Base-by-base conservation (phyloP, 2,113 vertebrate species). In the Oncorhynchus clarkii region DNA sequence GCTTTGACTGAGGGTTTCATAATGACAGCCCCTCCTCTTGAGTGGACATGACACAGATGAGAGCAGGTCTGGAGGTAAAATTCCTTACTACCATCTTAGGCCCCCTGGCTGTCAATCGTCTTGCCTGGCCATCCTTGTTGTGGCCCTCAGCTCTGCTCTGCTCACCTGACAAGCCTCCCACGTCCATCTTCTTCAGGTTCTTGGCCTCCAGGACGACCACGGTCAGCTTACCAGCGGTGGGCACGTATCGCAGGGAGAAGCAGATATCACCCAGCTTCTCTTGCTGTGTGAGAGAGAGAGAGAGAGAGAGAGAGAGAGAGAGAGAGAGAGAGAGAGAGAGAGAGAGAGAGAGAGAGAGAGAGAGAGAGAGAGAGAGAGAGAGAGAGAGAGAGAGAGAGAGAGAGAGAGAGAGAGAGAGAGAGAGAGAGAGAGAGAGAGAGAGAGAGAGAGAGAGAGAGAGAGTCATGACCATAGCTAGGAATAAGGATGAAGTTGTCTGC, bases 151-250 rank as follows among this genome's bases (percentile, higher is more conserved):
- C 9, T 49, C 12, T 14, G 16, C 20, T n/a, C 39, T 22, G 84
- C 90, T 84, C 92, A 99, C 97, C 97, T 92, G 97, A 99, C 88
- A 99, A 92, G 72, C 97, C 97, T 78, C 97, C 97, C 1, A 99
- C 97, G 31, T 99, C 97, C 97, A 99, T 99, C 91, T 98, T 99
- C 93, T 99, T 98, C 92, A 99, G 94, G 92, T 99, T 99, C 89
- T 99, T 99, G 26, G 98, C 98, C 90, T 99, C 98, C 69, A 99
- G 94, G 81, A 99, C 91, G 89, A 99, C 97, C 39, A 99, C 98
- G 31, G 98, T 99, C 91, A 99, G 93, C 82, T 99, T 99, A 74
- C 98, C 98, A 59, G 98, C 98, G 18, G 98, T 99, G 76, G 98
- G 98, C 26, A 99, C 98, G 0, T 99, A 99, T 71, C 98, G 95